These are phyloP conservation scores for Spongilla lacustris DNA, from an alignment of 37 sponge, comb jelly and placozoan species.

Conservation along the genomic window DNA sequence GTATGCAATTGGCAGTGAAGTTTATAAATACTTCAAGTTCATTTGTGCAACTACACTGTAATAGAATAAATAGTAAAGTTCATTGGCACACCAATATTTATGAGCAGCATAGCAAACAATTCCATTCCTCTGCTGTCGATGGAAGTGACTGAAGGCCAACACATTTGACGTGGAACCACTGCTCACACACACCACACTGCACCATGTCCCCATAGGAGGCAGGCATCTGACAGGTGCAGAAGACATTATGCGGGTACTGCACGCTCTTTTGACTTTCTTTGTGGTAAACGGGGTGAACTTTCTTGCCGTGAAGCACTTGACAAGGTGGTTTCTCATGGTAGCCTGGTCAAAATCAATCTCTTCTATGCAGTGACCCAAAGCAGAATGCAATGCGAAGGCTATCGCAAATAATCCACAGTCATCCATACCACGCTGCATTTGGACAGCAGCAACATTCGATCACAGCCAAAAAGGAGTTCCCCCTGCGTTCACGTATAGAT, in stretches of 20 bases:
- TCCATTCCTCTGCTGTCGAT: not conserved
- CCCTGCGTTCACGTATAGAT: not conserved
- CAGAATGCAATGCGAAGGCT: not conserved
- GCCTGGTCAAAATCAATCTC: not conserved
- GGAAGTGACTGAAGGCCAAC: conserved; percentile 1
- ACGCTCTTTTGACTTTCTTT: not conserved
- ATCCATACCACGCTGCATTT: not conserved
- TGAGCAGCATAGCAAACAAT: not conserved
- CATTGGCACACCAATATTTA: not conserved
- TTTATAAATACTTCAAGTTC: not conserved
- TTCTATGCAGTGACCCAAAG: conserved; percentile 1
- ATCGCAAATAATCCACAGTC: not conserved
- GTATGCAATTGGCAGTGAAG: not conserved
- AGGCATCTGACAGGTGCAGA: conserved; percentile 1
- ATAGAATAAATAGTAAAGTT: not conserved
- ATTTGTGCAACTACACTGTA: conserved; percentile 1
- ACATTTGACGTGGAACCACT: not conserved
- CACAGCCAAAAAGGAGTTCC: not conserved
- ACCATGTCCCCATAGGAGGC: not conserved
- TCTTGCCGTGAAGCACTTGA: not conserved
- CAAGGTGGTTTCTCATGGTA: conserved; percentile 1
- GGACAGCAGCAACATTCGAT: not conserved
- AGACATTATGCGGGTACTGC: not conserved
- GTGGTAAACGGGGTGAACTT: conserved; percentile 1
- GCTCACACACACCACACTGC: conserved; percentile 1